phyloP scores from a whole-genome alignment of 2,888 invertebrate genomes.

The Mimumesa dahlbomi region DNA sequence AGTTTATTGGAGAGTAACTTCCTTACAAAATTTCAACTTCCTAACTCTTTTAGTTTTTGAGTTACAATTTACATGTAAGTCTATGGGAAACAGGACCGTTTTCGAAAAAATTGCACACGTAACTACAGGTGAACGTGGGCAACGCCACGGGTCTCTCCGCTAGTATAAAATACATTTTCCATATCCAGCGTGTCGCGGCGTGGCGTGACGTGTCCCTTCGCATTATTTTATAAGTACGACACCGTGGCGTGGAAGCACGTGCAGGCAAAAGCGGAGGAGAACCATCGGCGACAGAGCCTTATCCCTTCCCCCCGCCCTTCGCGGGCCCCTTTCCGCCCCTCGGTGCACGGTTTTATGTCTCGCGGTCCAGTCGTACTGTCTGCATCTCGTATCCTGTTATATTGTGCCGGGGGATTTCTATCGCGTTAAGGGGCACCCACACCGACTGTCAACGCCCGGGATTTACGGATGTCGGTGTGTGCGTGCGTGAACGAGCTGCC shows the following conservation, averaged over 20 bases:
- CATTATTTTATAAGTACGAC: conserved; percentile 24
- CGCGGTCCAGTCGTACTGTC: conserved; percentile 54
- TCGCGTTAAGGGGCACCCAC: conserved; percentile 50
- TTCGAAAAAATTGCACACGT: neutral
- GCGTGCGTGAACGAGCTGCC: neutral
- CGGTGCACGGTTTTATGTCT: conserved; percentile 54
- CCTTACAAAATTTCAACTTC: too few relatives aligned
- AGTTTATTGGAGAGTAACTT: too few relatives aligned
- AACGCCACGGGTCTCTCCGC: too few relatives aligned
- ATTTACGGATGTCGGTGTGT: conserved; percentile 6
- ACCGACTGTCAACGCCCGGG: conserved; percentile 21
- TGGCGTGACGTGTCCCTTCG: conserved; percentile 33
- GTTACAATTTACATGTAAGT: too few relatives aligned
- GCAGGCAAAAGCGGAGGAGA: conserved; percentile 35
- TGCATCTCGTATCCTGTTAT: conserved; percentile 60
- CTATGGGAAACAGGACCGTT: too few relatives aligned
- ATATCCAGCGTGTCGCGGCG: conserved; percentile 12
- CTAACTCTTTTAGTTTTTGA: too few relatives aligned
- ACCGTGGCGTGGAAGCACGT: conserved; percentile 24
- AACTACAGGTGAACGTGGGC: too few relatives aligned
- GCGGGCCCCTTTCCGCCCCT: conserved; percentile 9
- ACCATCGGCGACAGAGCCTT: conserved; percentile 48
- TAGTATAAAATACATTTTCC: too few relatives aligned
- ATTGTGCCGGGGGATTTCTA: conserved; percentile 43
- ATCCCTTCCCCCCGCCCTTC: conserved; percentile 18